Base-by-base conservation (phyloP, 2,797 vertebrate species). In the Ptychobarbus kaznakovi region DNA sequence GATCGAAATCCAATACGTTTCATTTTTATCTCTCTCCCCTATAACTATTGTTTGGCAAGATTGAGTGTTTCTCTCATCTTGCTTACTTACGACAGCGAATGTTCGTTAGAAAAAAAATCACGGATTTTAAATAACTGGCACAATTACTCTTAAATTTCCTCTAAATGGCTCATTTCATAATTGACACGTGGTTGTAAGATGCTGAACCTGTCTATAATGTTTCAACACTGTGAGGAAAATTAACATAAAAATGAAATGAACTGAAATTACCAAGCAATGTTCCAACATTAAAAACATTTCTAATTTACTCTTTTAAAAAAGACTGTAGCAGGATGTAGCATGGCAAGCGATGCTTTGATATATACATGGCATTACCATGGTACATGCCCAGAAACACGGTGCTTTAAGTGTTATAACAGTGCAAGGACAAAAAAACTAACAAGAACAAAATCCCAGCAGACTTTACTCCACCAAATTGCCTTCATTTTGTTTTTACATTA, bases 1-100 rank as follows among this genome's bases (percentile, higher is more conserved):
- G 25, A 82, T 44, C 20, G 56, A 82, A 82, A 65, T 75, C n/a
- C 56, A 83, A 65, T 80, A 51, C 18, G n/a, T 72, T 72, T 81
- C 1, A 65, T 38, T 82, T 74, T 74, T 10, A 13, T 66, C 42
- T 51, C 9, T 63, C 6, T 58, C 3, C 51, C 38, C 6, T 44
- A 35, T 61, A 51, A n/a, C 18, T 49, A 35, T 49, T n/a, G 38
- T 69, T 44, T 9, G 81, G 49, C 65, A 56, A 82, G 69, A 73
- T 63, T 73, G 40, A 73, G 5, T 16, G 16, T 63, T 65, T 83
- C 56, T 74, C 81, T 16, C 7, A 32, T n/a, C 40, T 38, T 25
- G n/a, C 72, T 38, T 46, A 15, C 40, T 46, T 18, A 32, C 25
- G 35, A 63, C 58, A 46, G 18, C 53, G 46, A 61, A 44, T 13